Base-by-base conservation (phyloP, 2,113 vertebrate species). In the Crotalus viridis region DNA sequence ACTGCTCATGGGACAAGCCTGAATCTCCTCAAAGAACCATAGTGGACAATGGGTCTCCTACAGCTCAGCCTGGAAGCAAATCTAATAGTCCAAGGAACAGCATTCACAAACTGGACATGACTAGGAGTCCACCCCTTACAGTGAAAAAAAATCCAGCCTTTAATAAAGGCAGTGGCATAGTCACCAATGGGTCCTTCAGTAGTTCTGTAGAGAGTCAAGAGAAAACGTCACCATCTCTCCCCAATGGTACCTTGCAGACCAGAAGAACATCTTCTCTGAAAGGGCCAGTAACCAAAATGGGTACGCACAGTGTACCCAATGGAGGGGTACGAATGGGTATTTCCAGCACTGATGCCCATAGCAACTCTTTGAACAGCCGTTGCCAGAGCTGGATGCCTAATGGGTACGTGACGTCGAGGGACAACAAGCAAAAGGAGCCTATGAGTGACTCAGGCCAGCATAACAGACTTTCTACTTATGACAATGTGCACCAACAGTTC, bases 101-200 rank as follows among this genome's bases (percentile, higher is more conserved):
- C 8, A 92, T 98, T 0, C 98, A 98, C 91, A 98, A 98, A 92
- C 97, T 98, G 0, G 99, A 99, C 89, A 94, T 98, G 57, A 97
- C 98, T 3, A 98, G 98, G 95, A 99, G 99, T 91, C 99, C 99
- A 0, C 99, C 99, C 0, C 97, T 98, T 89, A 98, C 93, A 4
- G 97, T 99, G 22, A 99, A 99, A 94, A 99, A 99, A 97, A 99
- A 99, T 94, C 99, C 99, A 0, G 99, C 99, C 2, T 99, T 99
- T 96, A 99, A 97, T 89, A 99, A 99, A 96, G 99, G 99, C 24
- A 99, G 99, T 0, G 99, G 99, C 26, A 99, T 99, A 28, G 99
- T 99, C 93, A 99, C 99, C 59, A 99, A 99, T 0, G 99, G 99
- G 5, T 99, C 99, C 33, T 99, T 99, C 95, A 99, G 99, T 98